Evolutionary conservation across 2,797 vertebrate species (phyloP).

Genomic region (Luscinia megarhynchos): DNA sequence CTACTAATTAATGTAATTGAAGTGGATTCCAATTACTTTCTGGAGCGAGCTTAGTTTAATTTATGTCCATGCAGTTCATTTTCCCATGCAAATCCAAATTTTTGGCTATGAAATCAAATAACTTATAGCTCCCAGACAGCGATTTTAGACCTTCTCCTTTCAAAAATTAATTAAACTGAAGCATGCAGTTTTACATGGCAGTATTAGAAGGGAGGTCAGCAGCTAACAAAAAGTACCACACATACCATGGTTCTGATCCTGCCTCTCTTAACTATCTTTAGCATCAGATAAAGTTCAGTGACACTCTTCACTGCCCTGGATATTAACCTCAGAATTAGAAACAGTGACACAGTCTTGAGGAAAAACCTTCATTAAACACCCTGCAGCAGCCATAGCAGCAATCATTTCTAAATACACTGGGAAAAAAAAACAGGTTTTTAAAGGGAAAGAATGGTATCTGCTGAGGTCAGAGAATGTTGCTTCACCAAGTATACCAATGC

Average conservation of each 20-base stretch:
- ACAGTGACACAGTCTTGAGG: not conserved
- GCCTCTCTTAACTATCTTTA: not conserved
- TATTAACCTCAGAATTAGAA: not conserved
- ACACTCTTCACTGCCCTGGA: not conserved
- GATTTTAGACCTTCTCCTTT: not conserved
- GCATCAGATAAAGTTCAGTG: not conserved
- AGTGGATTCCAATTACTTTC: not conserved
- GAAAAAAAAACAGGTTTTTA: not conserved
- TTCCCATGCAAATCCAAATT: constrained; percentile 11
- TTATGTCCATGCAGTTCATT: not conserved
- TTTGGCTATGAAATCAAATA: constrained; percentile 13
- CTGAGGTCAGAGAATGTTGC: not conserved
- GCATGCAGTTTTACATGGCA: not conserved
- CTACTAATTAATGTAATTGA: constrained; percentile 7
- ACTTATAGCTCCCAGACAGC: not conserved
- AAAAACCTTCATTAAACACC: not conserved
- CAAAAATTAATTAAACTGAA: constrained; percentile 26
- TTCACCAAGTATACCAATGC: not conserved
- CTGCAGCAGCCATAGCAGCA: not conserved
- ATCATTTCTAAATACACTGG: not conserved
- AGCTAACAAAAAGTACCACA: not conserved
- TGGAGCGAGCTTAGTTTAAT: not conserved
- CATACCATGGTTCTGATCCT: not conserved
- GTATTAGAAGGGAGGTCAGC: not conserved
- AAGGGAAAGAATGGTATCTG: not conserved